These are phyloP conservation scores for Danaus melanippus DNA, from an alignment of 1,140 invertebrate genomes.

Conservation along the genomic window DNA sequence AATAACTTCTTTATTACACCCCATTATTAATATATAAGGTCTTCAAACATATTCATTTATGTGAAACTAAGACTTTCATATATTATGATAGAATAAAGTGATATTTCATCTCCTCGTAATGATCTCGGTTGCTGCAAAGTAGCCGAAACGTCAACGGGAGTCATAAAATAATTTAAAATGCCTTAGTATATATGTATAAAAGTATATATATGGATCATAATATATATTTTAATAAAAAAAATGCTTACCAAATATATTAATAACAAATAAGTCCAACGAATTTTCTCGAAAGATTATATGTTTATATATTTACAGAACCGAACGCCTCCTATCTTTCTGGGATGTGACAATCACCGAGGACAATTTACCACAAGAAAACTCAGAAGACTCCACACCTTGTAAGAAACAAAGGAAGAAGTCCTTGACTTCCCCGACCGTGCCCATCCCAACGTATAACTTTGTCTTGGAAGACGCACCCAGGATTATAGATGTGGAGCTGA, in stretches of 20 bases:
- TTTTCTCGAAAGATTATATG: background rate
- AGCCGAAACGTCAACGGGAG: too few species aligned
- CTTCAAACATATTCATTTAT: too few species aligned
- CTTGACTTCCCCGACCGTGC: constrained; percentile 21
- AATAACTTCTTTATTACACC: too few species aligned
- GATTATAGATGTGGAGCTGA: constrained; percentile 65
- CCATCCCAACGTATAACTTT: constrained; percentile 71
- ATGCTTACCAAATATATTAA: background rate
- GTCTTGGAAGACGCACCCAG: constrained; percentile 78
- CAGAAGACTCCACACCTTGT: constrained; percentile 35
- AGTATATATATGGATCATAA: too few species aligned
- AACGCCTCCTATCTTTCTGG: constrained; percentile 66
- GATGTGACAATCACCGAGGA: constrained; percentile 50
- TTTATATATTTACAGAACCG: constrained; percentile 47
- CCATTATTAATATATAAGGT: too few species aligned
- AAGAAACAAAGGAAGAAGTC: constrained; percentile 45
- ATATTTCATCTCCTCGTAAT: too few species aligned
- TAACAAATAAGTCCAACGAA: background rate
- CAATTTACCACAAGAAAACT: constrained; percentile 35
- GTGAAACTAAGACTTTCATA: too few species aligned
- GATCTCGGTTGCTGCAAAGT: too few species aligned
- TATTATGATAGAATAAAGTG: too few species aligned
- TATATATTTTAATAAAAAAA: too few species aligned
- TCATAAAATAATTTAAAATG: too few species aligned
- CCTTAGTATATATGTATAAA: too few species aligned